Base-by-base conservation (phyloP, 2,113 vertebrate species). In the Sylvietta virens region DNA sequence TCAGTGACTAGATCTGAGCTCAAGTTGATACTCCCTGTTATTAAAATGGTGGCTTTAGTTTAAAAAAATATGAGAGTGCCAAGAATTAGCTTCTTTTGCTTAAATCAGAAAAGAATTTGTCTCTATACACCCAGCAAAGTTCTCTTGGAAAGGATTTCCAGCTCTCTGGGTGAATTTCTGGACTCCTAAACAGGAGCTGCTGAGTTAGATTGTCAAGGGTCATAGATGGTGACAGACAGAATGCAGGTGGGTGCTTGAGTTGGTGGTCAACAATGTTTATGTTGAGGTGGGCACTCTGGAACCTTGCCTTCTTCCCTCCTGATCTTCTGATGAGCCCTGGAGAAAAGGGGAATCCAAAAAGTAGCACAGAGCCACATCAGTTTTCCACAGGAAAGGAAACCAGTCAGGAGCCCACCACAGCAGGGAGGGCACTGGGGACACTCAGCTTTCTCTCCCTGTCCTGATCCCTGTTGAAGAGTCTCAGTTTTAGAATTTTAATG, bases 211-310 rank as follows among this genome's bases (percentile, higher is more conserved):
- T 47, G 31, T 53, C 4, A 24, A 23, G 30, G 27, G 9, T 39
- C 7, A 0, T 10, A 53, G 19, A 62, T 31, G 23, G 7, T 1
- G 3, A 45, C 7, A 78, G 31, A 53, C 8, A 1, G 2, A 45
- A 83, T 53, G 30, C 3, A 5, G 19, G 2, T 4, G 4, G 30
- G 16, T 7, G 3, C 13, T 48, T 27, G 47, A 54, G n/a, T 3
- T 88, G 22, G 23, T 66, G 33, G 15, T 42, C 12, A 4, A 27
- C n/a, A n/a, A n/a, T n/a, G n/a, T n/a, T n/a, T n/a, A 48, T 12
- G 16, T 18, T 45, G 19, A 72, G 2, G 2, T 45, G 30, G 4
- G 13, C 8, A 11, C 19, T 26, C 56, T 42, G 54, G 18, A 76
- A 30, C 18, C 24, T 79, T 82, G 45, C 5, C 24, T 70, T 66